Base-by-base conservation (phyloP, 1,140 invertebrate genomes). In the Harpegnathos saltator region DNA sequence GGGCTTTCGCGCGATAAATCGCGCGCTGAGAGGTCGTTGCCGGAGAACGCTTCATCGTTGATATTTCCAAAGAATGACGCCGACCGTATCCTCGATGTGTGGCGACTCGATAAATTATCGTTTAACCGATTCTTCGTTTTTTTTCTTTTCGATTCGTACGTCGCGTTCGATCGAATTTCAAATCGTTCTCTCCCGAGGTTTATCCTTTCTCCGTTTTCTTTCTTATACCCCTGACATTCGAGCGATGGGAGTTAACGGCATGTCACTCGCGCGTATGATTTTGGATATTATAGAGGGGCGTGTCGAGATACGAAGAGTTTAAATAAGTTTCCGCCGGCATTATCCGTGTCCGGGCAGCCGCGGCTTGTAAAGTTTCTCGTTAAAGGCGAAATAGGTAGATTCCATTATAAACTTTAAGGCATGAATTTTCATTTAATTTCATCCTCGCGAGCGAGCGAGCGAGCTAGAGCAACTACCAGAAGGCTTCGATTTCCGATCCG, bases 361-460 rank as follows among this genome's bases (percentile, higher is more conserved):
- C 33, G 38, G 75, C 65, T 77, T 80, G 33, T 71, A 80, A 80
- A 80, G 75, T 80, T 80, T 80, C 75, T 80, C 54, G 75, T 59
- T 80, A 71, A 80, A 80, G 52, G 65, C 29, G 52, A 69, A 80
- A 80, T 52, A 80, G 65, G 65, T 71, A 54, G 48, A 69, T 80
- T 80, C 65, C 75, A 80, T 80, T 80, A 80, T 80, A 80, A 80
- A 80, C 75, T 80, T 80, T 80, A 80, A 71, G 65, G 75, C 65
- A 80, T 80, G 75, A 80, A 80, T 80, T 80, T 80, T 80, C 65
- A 80, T 80, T 80, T 80, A 80, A 80, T 80, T 58, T 69, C 33
- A 58, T 80, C 74, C 65, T 12, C 75, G 38, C 75, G 48, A 29
- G n/a, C n/a, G 50, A 61, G 58, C 22, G 59, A 22, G 44, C 73